Base-by-base conservation (phyloP, 2,888 invertebrate species). In the Diplolepis rosae region DNA sequence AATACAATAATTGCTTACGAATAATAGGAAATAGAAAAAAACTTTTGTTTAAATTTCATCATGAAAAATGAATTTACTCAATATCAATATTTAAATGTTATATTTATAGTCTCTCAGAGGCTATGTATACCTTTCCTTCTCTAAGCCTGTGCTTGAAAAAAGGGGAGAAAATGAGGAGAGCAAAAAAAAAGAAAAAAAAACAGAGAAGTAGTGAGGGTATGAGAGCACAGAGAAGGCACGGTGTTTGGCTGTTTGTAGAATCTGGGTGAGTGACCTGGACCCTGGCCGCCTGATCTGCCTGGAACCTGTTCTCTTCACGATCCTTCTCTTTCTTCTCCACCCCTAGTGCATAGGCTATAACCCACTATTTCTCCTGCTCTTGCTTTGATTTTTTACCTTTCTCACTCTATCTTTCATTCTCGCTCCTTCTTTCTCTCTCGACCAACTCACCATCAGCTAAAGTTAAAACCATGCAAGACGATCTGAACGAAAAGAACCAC, bases 221-320 rank as follows among this genome's bases (percentile, higher is more conserved):
- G 75, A 67, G 67, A 73, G 76, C 76, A 74, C 78, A 71, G 56
- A 70, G 74, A 77, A 75, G 74, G 76, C 73, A 71, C 66, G 71
- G 74, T 81, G 83, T 83, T 83, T 82, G 82, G 83, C 79, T 81
- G 85, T 84, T 85, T 84, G 84, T 84, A 84, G 82, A 85, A 85
- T 84, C 84, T 86, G 86, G 86, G 87, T 87, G 87, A 86, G 86
- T 87, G 86, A 87, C 87, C 87, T 83, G 86, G 78, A 81, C 79
- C 79, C 80, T 77, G 80, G 79, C 79, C 77, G 71, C 81, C 79
- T 79, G 78, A 77, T 80, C 79, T 79, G 73, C 76, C 66, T 74
- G 80, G 83, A 86, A 86, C 85, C 86, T 85, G 86, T 86, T 86
- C 83, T 83, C 82, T 80, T 81, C 80, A 77, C 70, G 78, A 69